Base-by-base conservation (phyloP, 1,140 invertebrate species). In the Brachionus sp. region DNA sequence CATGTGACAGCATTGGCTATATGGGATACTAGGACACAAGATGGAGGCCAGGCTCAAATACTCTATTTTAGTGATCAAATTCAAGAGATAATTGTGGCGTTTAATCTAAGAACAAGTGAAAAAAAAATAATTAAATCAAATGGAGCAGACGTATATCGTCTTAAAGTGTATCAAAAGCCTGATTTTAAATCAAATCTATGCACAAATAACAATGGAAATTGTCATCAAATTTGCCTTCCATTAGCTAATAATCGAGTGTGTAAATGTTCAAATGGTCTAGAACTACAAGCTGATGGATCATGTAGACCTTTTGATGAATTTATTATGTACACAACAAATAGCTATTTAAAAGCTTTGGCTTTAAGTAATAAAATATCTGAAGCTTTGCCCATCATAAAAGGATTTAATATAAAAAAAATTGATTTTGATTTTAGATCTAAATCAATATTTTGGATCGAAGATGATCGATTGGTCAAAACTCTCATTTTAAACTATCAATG, bases 161-260 rank as follows among this genome's bases (percentile, higher is more conserved):
- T 75, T 10, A 75, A 75, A 75, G 10, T 75, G 7, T 75, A 75
- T 19, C 70, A 75, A 75, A 75, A 75, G 23, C 10, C 10, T 12
- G 39, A 75, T 46, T 25, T 13, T 44, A 25, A 23, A 13, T 10
- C 70, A 46, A 75, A 46, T 25, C 0, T 5, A 2, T 78, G 77
- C 33, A 16, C 33, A 23, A 57, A 13, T 33, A 62, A 78, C 16
- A 78, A 78, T 62, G 77, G 77, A 37, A 94, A 92, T 0, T 98
- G 96, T 89, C 93, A 95, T 84, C 96, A 98, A 66, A 91, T 98
- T 13, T 98, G 96, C 87, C 91, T 98, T 10, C 95, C 95, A 0
- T 91, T 91, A 4, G 91, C 93, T 2, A 64, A 66, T 9, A 62
- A 64, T 5, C 64, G 57, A 37, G 91, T 92, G 0, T 98, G 96